Conservation (phyloP, 2,113 vertebrate species). For the Gymnobelideus leadbeateri region DNA sequence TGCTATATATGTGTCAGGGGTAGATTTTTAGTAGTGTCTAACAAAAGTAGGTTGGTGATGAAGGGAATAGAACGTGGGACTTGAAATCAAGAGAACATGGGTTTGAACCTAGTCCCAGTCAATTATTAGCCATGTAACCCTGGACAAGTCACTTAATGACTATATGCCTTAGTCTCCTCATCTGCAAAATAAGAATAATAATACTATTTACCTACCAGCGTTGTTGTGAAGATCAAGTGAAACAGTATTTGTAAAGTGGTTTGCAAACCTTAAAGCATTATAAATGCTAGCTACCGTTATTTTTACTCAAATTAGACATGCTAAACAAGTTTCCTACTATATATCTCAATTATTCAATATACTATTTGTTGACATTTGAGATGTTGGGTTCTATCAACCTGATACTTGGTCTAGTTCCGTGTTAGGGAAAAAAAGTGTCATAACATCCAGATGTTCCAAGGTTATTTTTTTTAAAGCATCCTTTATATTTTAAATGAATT, state of each 20-base stretch:
- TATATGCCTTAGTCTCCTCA: background rate
- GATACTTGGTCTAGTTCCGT: constrained; percentile 29
- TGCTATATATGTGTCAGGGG: background rate
- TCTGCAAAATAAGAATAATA: background rate
- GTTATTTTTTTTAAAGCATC: background rate
- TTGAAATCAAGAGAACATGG: background rate
- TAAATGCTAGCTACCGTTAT: background rate
- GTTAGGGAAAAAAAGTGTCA: background rate
- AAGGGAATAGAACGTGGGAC: background rate
- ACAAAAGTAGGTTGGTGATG: background rate
- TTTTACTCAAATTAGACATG: background rate
- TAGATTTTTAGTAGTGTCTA: background rate
- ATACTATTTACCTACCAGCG: background rate
- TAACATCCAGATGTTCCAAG: background rate
- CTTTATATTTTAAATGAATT: background rate
- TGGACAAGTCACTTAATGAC: background rate
- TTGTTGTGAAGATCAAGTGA: background rate
- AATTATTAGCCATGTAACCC: background rate
- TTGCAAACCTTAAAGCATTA: background rate
- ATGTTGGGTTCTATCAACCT: constrained; percentile 35
- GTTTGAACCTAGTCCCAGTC: background rate
- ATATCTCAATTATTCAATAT: background rate
- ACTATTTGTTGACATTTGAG: constrained; percentile 24
- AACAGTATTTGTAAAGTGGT: background rate
- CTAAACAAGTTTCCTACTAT: background rate